Percentiles rank a stretch among this genome's conserved stretches.
phyloP scores from a whole-genome alignment of 2,113 vertebrate genomes.

The Cyanocitta stelleri region DNA sequence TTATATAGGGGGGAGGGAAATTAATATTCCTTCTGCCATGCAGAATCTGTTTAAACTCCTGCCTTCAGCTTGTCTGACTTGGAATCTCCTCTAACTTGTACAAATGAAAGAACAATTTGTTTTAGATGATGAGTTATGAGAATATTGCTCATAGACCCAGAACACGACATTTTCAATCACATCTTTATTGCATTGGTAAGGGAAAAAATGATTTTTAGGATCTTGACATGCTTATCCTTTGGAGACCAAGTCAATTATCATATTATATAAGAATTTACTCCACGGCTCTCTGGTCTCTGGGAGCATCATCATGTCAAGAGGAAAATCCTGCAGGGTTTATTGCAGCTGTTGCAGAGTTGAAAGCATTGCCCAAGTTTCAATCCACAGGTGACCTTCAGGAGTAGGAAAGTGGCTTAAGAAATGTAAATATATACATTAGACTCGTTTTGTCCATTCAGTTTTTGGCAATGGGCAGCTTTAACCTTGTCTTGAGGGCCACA shows the following conservation, averaged over 20 bases:
- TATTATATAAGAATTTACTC: slow-evolving; percentile 2
- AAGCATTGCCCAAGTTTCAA: background rate
- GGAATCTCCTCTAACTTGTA: slow-evolving; percentile 47
- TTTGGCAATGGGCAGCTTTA: background rate
- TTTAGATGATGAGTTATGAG: slow-evolving; percentile 47
- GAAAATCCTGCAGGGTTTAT: background rate
- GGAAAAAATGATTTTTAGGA: background rate
- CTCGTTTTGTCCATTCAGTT: fast-evolving
- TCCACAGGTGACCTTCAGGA: background rate
- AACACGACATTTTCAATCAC: slow-evolving; percentile 45
- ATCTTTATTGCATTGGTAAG: slow-evolving; percentile 30
- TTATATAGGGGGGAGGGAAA: background rate
- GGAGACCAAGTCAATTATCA: slow-evolving; percentile 24
- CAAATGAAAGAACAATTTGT: slow-evolving; percentile 62
- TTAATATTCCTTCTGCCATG: background rate
- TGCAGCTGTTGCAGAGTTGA: background rate
- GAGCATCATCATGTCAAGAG: background rate
- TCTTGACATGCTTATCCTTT: slow-evolving; percentile 50
- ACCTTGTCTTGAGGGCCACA: background rate
- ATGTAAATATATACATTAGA: fast-evolving
- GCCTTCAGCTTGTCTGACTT: slow-evolving; percentile 49
- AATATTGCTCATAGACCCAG: slow-evolving; percentile 24
- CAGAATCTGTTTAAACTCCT: slow-evolving; percentile 24
- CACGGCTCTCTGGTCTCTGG: background rate
- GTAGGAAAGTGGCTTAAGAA: background rate